Evolutionary conservation across 2,113 vertebrate species (phyloP), one percentile per base, ranked within the genome.

Genomic region (Leucopsar rothschildi): DNA sequence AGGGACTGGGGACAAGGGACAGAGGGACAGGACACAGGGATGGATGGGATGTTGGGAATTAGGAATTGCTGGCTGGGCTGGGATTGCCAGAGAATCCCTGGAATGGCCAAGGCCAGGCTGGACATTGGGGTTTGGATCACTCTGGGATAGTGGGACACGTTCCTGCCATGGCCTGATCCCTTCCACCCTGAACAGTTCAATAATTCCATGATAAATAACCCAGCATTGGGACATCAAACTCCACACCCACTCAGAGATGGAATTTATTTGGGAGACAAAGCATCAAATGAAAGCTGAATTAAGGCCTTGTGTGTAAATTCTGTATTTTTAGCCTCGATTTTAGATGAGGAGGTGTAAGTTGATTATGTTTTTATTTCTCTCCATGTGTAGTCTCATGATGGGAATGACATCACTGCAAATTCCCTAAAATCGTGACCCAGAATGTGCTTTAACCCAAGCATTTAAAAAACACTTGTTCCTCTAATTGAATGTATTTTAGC

Each of bases 131-230:
- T 0, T 50, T 4, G 77, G n/a, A 55, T 35, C 29, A 21, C 0
- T 6, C 27, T 64, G 23, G 8, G 11, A 3, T 0, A 0, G 7
- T 7, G 10, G 28, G 2, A 72, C 37, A 37, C 37, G 37, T 37
- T 37, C 37, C 37, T 37, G 37, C 39, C 39, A 39, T 39, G 39
- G 11, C 39, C 39, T 39, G 39, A 9, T 39, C 39, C 39, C 39
- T 12, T 39, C 39, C 39, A 39, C 39, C 39, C 11, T 39, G 39
- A 12, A n/a, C 11, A 1, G 0, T 66, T 66, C 45, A 10, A 1
- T 45, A 39, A 45, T 79, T 64, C 37, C 33, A 7, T 47, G 39
- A 21, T 10, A 12, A 89, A 40, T 6, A 15, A 25, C 11, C 60
- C 24, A 24, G 0, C 5, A 3, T 0, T 37, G 78, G 24, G 6